A percentile compares a stretch with the other conserved stretches of the same genome.
Conservation (phyloP, 2,888 invertebrate genomes). For the Mesodorylaimus sp. region DNA sequence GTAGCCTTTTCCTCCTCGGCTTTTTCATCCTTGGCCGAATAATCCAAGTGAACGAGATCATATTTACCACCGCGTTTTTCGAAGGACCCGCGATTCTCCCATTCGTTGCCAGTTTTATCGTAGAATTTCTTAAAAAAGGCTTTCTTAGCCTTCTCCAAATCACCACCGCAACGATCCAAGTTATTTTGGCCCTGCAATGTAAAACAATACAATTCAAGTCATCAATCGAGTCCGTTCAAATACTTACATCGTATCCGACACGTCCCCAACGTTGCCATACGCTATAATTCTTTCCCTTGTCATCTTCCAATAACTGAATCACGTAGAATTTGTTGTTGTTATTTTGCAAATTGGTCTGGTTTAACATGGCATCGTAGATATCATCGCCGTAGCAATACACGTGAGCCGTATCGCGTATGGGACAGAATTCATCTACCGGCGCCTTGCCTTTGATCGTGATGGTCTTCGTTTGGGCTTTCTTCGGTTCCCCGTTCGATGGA, state of each 20-base stretch:
- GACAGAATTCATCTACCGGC: constrained; percentile 34
- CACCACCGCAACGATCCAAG: constrained; percentile 30
- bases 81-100: constrained; percentile 31
- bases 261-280: constrained; percentile 42
- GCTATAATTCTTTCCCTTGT: constrained; percentile 27
- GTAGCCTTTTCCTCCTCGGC: constrained; percentile 15
- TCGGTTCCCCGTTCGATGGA: no score
- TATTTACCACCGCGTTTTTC: constrained; percentile 36
- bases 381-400: constrained; percentile 31
- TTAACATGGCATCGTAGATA: constrained; percentile 36
- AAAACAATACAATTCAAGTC: background rate
- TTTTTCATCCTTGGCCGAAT: constrained; percentile 15
- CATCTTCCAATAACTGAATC: constrained; percentile 36
- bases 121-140: constrained; percentile 37
- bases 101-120: constrained; percentile 38
- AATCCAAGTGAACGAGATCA: constrained; percentile 26
- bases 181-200: constrained; percentile 33
- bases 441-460: constrained; percentile 31
- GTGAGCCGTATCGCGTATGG: constrained; percentile 24
- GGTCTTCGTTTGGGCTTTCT: no score
- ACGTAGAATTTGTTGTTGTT: constrained; percentile 42
- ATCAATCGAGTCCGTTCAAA: background rate
- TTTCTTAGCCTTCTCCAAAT: constrained; percentile 34
- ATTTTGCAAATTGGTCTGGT: constrained; percentile 38
- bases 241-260: constrained; percentile 33